These are phyloP conservation scores for Medauroidea extradentata DNA, from an alignment of 1,140 invertebrate genomes.

Conservation along the genomic window DNA sequence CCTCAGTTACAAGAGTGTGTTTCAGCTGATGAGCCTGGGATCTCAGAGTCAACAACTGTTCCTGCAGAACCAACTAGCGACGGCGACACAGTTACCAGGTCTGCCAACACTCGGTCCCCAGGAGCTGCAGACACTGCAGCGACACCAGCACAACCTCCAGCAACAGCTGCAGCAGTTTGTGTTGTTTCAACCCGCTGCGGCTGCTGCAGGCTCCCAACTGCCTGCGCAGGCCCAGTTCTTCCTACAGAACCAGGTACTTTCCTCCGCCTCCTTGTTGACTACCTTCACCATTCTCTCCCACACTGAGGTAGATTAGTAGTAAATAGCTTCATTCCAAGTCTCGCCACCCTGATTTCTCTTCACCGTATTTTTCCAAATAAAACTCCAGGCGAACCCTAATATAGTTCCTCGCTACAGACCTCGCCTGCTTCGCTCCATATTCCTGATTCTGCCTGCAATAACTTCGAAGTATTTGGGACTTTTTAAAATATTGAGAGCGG, in stretches of 20 bases:
- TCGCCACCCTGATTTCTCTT: too few species aligned
- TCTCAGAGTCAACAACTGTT: conserved; percentile 43
- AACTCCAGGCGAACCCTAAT: too few species aligned
- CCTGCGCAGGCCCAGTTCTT: conserved; percentile 66
- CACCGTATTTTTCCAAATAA: too few species aligned
- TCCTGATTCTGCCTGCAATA: too few species aligned
- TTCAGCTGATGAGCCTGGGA: conserved; percentile 50
- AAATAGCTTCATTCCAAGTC: too few species aligned
- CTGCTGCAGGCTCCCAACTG: conserved; percentile 47
- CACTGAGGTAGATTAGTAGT: not conserved
- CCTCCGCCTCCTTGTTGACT: not conserved
- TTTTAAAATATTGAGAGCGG: too few species aligned
- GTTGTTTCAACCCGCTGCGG: conserved; percentile 56
- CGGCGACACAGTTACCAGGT: conserved; percentile 43
- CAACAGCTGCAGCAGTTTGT: conserved; percentile 69
- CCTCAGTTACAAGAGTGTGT: too few species aligned
- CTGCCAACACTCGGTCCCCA: conserved; percentile 50
- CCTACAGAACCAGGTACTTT: conserved; percentile 70
- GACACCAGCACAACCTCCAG: conserved; percentile 57
- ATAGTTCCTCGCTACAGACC: too few species aligned
- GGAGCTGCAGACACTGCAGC: conserved; percentile 59
- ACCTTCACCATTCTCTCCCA: not conserved
- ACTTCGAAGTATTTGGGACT: too few species aligned
- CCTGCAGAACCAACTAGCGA: conserved; percentile 46
- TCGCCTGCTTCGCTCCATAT: too few species aligned